Conservation (phyloP, 2,888 invertebrate genomes). For the Ommatoiulus sabulosus region DNA sequence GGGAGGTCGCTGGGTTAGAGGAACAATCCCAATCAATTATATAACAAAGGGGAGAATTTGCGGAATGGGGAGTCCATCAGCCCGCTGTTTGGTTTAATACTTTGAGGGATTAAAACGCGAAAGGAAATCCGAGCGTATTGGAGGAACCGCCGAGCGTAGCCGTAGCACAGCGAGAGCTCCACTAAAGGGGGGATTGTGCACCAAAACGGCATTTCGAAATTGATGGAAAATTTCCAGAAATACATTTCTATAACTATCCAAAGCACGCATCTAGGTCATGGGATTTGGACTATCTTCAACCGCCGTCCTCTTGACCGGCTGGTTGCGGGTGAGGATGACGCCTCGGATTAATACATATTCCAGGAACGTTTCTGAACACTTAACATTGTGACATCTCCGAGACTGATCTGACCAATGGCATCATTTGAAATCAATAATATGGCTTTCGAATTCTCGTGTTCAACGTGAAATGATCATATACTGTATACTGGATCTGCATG, state of each 20-base stretch:
- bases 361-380: too few relatives aligned
- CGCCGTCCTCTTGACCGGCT: background rate
- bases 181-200: background rate
- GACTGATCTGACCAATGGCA: too few relatives aligned
- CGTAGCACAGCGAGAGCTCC: background rate
- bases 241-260: background rate
- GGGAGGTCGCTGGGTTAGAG: slow-evolving; percentile 45
- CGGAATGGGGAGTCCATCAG: slow-evolving; percentile 39
- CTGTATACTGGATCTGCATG: too few relatives aligned
- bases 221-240: slow-evolving; percentile 13
- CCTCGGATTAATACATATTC: too few relatives aligned
- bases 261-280: background rate
- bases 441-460: too few relatives aligned
- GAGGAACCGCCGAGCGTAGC: slow-evolving; percentile 5
- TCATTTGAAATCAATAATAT: too few relatives aligned
- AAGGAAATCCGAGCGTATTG: background rate
- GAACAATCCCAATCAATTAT: slow-evolving; percentile 37
- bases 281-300: background rate
- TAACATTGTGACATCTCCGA: too few relatives aligned
- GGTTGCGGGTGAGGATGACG: too few relatives aligned
- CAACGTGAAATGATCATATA: too few relatives aligned
- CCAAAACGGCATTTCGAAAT: background rate
- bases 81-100: slow-evolving; percentile 34
- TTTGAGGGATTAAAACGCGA: slow-evolving; percentile 22
- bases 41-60: slow-evolving; percentile 38